A percentile compares a stretch with the other conserved stretches of the same genome.
Evolutionary conservation across 2,797 vertebrate genomes (phyloP).

Genomic region (Platyrinchus mystaceus): DNA sequence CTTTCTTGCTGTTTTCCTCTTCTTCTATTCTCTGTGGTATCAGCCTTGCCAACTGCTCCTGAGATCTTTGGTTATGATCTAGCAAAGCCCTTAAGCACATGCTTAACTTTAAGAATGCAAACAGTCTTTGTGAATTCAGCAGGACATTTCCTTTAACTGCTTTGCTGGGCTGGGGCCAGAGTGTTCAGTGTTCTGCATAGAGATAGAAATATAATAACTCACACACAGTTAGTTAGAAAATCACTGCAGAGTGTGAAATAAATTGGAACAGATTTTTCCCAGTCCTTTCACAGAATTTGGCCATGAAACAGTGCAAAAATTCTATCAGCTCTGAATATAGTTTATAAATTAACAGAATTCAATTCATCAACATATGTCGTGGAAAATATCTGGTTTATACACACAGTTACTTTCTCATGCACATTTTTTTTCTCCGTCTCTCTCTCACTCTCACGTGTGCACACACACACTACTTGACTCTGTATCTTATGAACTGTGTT

Average conservation of each 20-base stretch:
- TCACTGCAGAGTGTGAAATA: conserved; percentile 21
- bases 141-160: conserved; percentile 62
- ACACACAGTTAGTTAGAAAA: conserved; percentile 24
- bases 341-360: conserved; percentile 62
- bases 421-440: not conserved
- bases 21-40: conserved; percentile 58
- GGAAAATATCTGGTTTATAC: conserved; percentile 49
- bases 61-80: conserved; percentile 68
- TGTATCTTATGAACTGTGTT: not conserved
- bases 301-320: conserved; percentile 3
- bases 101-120: conserved; percentile 66
- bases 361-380: conserved; percentile 19
- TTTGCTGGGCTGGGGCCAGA: conserved; percentile 49
- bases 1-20: conserved; percentile 58
- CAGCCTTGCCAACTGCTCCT: conserved; percentile 55
- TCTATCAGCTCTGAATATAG: conserved; percentile 26
- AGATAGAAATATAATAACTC: conserved; percentile 58
- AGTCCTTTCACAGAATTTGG: conserved; percentile 7
- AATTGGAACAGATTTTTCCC: conserved; percentile 55
- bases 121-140: conserved; percentile 62
- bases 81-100: conserved; percentile 66
- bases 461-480: not conserved
- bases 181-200: conserved; percentile 9
- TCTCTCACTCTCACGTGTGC: not conserved
- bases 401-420: conserved; percentile 29